Conservation (phyloP, 2,888 invertebrate species). For the Coremacera marginata region DNA sequence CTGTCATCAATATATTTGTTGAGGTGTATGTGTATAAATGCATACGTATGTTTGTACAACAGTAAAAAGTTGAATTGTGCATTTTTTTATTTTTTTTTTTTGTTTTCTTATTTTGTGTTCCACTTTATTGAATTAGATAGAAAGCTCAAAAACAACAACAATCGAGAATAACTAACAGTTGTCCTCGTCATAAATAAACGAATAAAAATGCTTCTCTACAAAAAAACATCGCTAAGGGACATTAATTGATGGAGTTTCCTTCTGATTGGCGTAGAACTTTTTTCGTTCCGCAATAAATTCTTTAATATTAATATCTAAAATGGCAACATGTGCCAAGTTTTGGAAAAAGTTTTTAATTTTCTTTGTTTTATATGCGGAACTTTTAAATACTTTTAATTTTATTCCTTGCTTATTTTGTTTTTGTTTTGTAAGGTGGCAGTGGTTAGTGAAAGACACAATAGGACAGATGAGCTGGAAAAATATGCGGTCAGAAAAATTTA, state of each 20-base stretch:
- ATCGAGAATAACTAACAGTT: neutral
- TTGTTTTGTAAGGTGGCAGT: no score
- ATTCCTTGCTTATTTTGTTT: no score
- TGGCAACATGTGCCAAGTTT: conserved; percentile 13
- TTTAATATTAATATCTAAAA: conserved; percentile 23
- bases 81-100: neutral
- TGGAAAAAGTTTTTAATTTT: neutral
- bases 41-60: neutral
- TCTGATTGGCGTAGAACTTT: neutral
- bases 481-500: no score
- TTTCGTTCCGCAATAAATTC: neutral
- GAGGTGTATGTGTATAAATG: neutral
- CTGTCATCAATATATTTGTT: neutral
- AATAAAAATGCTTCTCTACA: neutral
- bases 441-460: no score
- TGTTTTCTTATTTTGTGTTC: neutral
- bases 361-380: no score
- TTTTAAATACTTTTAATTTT: no score
- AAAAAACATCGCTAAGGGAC: neutral
- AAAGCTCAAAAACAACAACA: neutral
- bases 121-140: conserved; percentile 9
- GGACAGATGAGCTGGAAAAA: no score
- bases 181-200: conserved; percentile 5
- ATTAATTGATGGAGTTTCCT: neutral
- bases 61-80: neutral